Conservation (phyloP, 37 sponge, comb jelly and placozoan species). For the Hexactinellida sp. region DNA sequence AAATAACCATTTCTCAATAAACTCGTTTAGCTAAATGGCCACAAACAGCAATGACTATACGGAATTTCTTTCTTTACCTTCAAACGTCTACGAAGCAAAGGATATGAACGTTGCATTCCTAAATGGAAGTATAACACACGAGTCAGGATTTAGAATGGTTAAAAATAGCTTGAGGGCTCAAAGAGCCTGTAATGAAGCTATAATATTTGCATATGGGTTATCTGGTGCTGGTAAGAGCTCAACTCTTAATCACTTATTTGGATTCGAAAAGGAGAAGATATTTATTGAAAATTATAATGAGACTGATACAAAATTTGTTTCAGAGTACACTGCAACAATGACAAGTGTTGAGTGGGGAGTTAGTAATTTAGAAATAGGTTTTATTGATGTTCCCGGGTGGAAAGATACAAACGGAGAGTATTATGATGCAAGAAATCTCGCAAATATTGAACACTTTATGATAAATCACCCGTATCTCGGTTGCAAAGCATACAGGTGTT, state of each 20-base stretch:
- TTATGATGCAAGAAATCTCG: background rate
- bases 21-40: background rate
- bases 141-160: background rate
- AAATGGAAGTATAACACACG: background rate
- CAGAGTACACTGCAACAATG: background rate
- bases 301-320: background rate
- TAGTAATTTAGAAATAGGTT: background rate
- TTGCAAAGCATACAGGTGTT: background rate
- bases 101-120: background rate
- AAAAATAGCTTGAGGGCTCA: background rate
- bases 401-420: background rate
- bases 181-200: background rate
- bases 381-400: constrained; percentile 5
- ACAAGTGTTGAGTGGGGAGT: background rate
- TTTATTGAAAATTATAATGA: no score
- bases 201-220: background rate
- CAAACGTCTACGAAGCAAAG: background rate
- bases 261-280: background rate
- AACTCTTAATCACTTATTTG: background rate
- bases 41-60: background rate
- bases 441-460: background rate
- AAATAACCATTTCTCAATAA: background rate
- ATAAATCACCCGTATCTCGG: background rate
- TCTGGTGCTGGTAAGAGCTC: background rate
- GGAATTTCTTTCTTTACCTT: background rate